Conservation (phyloP, 2,113 vertebrate species). For the Pachypanchax playfairii region DNA sequence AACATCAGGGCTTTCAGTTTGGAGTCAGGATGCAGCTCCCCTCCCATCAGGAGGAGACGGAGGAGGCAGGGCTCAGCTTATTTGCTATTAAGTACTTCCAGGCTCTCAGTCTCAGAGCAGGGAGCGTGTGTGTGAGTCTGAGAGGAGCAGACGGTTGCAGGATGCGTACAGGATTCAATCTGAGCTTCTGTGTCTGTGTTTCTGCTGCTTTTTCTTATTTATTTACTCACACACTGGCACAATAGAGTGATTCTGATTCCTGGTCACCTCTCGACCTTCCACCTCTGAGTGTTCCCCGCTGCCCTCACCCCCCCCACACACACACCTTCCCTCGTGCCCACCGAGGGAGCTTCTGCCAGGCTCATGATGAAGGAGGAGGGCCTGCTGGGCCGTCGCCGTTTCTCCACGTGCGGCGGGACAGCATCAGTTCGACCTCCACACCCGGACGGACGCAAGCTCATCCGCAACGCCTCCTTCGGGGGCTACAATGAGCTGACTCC, state of each 20-base stretch:
- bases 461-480: constrained; percentile 97
- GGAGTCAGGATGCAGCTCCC: constrained; percentile 50
- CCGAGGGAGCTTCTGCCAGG: constrained; percentile 45
- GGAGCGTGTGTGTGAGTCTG: constrained; percentile 24
- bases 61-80: constrained; percentile 62
- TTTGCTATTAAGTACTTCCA: constrained; percentile 61
- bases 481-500: constrained; percentile 94
- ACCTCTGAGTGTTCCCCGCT: constrained; percentile 25
- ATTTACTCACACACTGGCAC: constrained; percentile 25
- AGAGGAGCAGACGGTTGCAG: constrained; percentile 41
- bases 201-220: constrained; percentile 17
- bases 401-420: constrained; percentile 90
- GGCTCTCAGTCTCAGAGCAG: constrained; percentile 46
- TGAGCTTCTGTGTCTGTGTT: constrained; percentile 35
- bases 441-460: constrained; percentile 91
- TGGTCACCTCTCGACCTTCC: constrained; percentile 21
- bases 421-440: constrained; percentile 84
- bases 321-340: constrained; percentile 4
- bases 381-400: constrained; percentile 88
- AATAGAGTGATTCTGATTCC: constrained; percentile 61
- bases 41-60: constrained; percentile 55
- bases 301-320: not conserved
- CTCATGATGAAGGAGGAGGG: constrained; percentile 92
- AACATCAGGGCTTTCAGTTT: constrained; percentile 34
- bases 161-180: constrained; percentile 33